These are phyloP conservation scores for Oreochromis aureus DNA, from an alignment of 2,113 vertebrate species.

Conservation along the genomic window DNA sequence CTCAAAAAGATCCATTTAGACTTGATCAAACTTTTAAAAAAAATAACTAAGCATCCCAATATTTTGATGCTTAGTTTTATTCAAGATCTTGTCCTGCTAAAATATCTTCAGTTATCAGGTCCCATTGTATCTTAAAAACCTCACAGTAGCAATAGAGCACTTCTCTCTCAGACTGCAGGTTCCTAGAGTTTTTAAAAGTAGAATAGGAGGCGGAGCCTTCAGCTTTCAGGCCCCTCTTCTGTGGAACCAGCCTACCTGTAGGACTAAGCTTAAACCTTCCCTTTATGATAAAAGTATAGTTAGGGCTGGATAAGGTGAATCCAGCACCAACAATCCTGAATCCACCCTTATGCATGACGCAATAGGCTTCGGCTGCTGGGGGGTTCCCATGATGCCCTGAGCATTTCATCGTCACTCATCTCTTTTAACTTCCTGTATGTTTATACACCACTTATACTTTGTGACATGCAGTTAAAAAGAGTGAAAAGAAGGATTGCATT, in stretches of 20 bases:
- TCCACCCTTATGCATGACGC: not conserved
- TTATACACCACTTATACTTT: not conserved
- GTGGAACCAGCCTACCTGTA: not conserved
- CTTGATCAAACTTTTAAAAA: not conserved
- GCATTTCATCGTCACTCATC: not conserved
- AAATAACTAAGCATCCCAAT: not conserved
- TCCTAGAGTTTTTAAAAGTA: not conserved
- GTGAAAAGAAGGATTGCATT: not conserved
- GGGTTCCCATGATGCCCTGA: not conserved
- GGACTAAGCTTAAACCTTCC: not conserved
- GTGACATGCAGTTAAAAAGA: not conserved
- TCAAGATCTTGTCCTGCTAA: not conserved
- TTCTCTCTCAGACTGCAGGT: not conserved
- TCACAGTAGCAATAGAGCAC: not conserved
- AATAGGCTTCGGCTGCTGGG: not conserved
- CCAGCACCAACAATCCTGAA: not conserved
- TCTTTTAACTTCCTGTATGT: not conserved
- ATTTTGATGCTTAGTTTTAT: not conserved
- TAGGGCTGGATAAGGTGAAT: not conserved
- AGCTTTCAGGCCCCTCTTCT: not conserved
- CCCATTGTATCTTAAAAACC: not conserved
- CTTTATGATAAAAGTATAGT: not conserved
- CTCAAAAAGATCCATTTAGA: not conserved
- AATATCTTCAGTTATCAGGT: not conserved
- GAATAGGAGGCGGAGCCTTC: not conserved